A percentile compares a stretch with the other conserved stretches of the same genome.
These are phyloP conservation scores for Talpa occidentalis DNA, from an alignment of 2,113 vertebrate genomes.

Conservation along the genomic window DNA sequence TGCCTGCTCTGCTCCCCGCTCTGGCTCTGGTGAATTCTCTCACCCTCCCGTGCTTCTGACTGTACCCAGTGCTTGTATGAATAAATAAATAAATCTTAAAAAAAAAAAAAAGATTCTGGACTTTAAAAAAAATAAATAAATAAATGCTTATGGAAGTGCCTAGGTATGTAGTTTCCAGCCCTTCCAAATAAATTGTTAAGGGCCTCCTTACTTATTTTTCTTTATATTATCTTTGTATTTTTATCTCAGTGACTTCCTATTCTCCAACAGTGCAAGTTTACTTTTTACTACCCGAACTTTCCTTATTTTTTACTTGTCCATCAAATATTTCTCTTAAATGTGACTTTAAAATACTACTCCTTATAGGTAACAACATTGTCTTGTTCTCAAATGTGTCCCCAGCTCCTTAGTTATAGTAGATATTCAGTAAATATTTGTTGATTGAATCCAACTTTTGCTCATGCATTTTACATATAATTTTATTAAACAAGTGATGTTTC, in stretches of 20 bases:
- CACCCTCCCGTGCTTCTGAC: too few species aligned
- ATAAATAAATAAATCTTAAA: too few species aligned
- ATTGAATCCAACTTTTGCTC: not conserved
- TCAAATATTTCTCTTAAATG: not conserved
- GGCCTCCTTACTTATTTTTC: not conserved
- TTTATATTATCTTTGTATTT: not conserved
- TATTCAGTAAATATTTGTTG: constrained; percentile 29
- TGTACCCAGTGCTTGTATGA: too few species aligned
- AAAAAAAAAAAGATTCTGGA: too few species aligned
- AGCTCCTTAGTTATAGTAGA: not conserved
- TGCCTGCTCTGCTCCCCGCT: too few species aligned
- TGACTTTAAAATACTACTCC: not conserved
- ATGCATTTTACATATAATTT: not conserved
- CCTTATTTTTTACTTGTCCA: not conserved
- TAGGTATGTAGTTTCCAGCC: not conserved
- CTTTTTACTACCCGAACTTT: not conserved
- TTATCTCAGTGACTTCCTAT: not conserved
- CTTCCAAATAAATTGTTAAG: constrained; percentile 44
- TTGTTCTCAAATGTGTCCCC: not conserved
- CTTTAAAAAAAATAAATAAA: constrained; percentile 26
- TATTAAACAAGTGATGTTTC: not conserved
- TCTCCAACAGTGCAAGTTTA: not conserved
- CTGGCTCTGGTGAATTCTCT: too few species aligned
- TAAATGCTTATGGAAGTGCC: not conserved
- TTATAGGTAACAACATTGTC: not conserved